Evolutionary conservation across 2,888 invertebrate species (phyloP).

Genomic region (Byasa hedistus): DNA sequence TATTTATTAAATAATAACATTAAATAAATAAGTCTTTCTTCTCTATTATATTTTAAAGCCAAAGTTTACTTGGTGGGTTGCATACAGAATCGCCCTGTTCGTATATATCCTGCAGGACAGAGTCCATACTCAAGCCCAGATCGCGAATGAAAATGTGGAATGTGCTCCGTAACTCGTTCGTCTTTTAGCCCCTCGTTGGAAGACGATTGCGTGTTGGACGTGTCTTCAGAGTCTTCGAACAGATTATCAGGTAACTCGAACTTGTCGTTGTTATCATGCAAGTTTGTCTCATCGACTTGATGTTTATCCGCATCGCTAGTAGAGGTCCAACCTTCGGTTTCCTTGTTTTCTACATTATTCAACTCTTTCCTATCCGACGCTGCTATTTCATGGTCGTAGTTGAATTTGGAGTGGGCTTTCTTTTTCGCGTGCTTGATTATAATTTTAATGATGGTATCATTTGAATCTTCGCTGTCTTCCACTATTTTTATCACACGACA

Average conservation of each 20-base stretch:
- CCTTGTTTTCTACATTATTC: not conserved
- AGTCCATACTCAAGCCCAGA: not conserved
- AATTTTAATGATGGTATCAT: constrained; percentile 6
- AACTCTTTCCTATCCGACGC: not conserved
- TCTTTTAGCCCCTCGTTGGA: not conserved
- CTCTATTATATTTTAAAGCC: not conserved
- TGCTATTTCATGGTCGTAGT: not conserved
- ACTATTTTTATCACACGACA: constrained; percentile 20
- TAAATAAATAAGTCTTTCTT: constrained; percentile 17
- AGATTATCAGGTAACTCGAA: constrained; percentile 17
- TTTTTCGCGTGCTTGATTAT: constrained; percentile 13
- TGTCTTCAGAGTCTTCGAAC: not conserved
- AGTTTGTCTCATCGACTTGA: not conserved
- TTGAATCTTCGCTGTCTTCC: constrained; percentile 1
- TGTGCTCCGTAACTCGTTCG: not conserved
- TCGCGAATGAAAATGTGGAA: not conserved
- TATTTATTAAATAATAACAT: constrained; percentile 12
- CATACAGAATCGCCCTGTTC: constrained; percentile 1
- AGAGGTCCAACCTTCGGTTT: not conserved
- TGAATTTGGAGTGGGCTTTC: not conserved
- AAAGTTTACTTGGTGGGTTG: constrained; percentile 5
- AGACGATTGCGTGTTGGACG: not conserved
- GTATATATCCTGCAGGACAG: not conserved
- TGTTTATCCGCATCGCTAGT: not conserved
- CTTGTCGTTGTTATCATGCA: not conserved